Evolutionary conservation across 2,797 vertebrate species (phyloP).

Genomic region (Chanos chanos): DNA sequence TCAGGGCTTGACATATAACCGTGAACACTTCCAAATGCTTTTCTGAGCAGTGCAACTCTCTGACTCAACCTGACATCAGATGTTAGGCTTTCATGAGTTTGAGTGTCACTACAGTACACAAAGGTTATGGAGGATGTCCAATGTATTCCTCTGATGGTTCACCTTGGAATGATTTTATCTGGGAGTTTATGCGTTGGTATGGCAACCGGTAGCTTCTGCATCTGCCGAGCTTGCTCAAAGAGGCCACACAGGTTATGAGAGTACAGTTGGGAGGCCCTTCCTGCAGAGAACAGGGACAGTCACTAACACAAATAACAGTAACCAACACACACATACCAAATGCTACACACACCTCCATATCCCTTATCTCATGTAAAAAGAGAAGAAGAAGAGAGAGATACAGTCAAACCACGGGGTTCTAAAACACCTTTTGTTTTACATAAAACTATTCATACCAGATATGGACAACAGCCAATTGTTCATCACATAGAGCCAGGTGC

Average conservation of each 20-base stretch:
- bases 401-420: too few relatives aligned
- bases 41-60: too few relatives aligned
- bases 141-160: conserved; percentile 6
- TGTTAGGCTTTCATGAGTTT: too few relatives aligned
- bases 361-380: too few relatives aligned
- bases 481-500: conserved; percentile 97
- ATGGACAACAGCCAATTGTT: conserved; percentile 94
- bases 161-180: conserved; percentile 91
- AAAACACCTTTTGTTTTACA: too few relatives aligned
- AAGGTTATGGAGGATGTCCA: not conserved
- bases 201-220: conserved; percentile 92
- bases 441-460: conserved; percentile 96
- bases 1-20: too few relatives aligned
- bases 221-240: conserved; percentile 93
- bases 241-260: conserved; percentile 89
- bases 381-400: too few relatives aligned
- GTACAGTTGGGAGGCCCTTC: conserved; percentile 97
- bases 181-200: conserved; percentile 96
- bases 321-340: not conserved
- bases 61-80: too few relatives aligned
- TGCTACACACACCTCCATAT: not conserved
- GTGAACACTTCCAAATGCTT: too few relatives aligned
- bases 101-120: not conserved
- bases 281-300: conserved; percentile 61
- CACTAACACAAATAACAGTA: not conserved